Evolutionary conservation across 2,888 invertebrate species (phyloP), one percentile per base, ranked within the genome.

Genomic region (Nephrotoma flavescens): DNA sequence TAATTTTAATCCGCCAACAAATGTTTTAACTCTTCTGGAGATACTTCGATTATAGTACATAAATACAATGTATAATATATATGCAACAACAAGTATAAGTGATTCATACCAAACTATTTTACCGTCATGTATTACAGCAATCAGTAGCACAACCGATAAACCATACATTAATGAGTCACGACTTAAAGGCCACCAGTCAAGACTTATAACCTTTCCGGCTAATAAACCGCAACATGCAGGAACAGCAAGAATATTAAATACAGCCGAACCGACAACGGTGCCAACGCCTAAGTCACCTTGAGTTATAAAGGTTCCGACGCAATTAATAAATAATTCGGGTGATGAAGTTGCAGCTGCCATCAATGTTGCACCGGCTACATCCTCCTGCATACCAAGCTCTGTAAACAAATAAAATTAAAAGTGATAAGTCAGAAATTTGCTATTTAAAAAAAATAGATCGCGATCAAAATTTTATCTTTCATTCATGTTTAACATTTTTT

Each of bases 271-370:
- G 0, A 96, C 95, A 85, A 96, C 94, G 12, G 96, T 95, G 0
- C 96, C 96, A 6, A 96, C 94, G 0, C 96, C 96, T 41, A 96
- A 91, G 90, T 96, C 96, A 0, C 95, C 95, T 89, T 95, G 94
- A 0, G 96, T 95, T 87, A 96, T 93, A 89, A 96, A 96, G 0
- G 96, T 96, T 57, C 96, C 97, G 41, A 97, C 95, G 88, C 96
- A 94, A 90, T 96, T 96, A 88, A 97, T 96, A 92, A 97, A 97
- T 87, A 97, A 92, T 91, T 97, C 97, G 0, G 97, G 97, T 87
- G 96, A 96, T 0, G 96, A 96, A 87, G 96, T 96, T 0, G 97
- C 97, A 0, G 96, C 95, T 0, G 97, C 97, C 97, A 97, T 97
- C 89, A 97, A 96, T 0, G 97, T 97, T 0, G 97, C 97, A 0